Percentiles rank a stretch among this genome's conserved stretches.
Evolutionary conservation across 2,113 vertebrate species (phyloP).

Genomic region (Oryctolagus cuniculus): mOryCun1.1 NC_091432.1:127538501-127539000

Average conservation of each 20-base stretch:
- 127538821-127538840: constrained; percentile 70
- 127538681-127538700: background rate
- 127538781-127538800: constrained; percentile 30
- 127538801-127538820: constrained; percentile 42
- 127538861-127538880: constrained; percentile 80
- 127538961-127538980: constrained; percentile 61
- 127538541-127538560: background rate
- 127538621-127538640: background rate
- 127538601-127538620: background rate
- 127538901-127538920: constrained; percentile 80
- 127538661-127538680: background rate
- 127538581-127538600: background rate
- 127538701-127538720: background rate
- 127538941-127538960: constrained; percentile 74
- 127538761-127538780: constrained; percentile 32
- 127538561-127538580: background rate
- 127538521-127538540: background rate
- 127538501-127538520: background rate
- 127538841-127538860: constrained; percentile 74
- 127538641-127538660: background rate
- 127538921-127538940: constrained; percentile 82
- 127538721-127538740: background rate
- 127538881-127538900: constrained; percentile 79
- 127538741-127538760: background rate
- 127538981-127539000: constrained; percentile 69